Evolutionary conservation across 2,113 vertebrate genomes (phyloP), one percentile per base, ranked within the genome.

Genomic region (Bostrychus sinensis): DNA sequence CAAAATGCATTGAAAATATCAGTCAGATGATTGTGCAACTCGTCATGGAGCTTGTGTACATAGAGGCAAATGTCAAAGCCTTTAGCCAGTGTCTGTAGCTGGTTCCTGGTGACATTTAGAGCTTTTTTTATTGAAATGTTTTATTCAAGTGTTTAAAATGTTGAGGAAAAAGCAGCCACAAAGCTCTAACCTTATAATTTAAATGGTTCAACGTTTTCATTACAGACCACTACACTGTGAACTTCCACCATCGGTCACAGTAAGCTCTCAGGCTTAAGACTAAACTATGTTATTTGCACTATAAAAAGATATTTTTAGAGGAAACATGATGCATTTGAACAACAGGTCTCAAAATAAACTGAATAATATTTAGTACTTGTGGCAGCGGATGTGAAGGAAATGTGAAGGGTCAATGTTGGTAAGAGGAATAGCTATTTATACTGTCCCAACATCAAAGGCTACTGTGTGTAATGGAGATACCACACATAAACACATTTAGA

Each of bases 41-140:
- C 66, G 30, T 41, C 25, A 41, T 50, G 42, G 30, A 68, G 32
- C 11, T 30, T 3, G 10, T 38, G 25, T 55, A 58, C 22, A 1
- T 43, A 17, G 1, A 32, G 62, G 65, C 60, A 79, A 75, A 86
- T 77, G 72, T 72, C 75, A 75, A 0, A 48, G 41, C 59, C 70
- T 53, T 86, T 72, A 72, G 26, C 66, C 61, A 71, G 32, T 71
- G 80, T 69, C 58, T 54, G 60, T 30, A 19, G 26, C 69, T 38
- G 3, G 10, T 39, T 67, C 30, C 58, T 42, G 14, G 62, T 61
- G 61, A 72, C 66, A 72, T 81, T 81, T 71, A 63, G 28, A 17
- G 57, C 56, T 34, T 72, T 70, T 75, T 41, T 70, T 56, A 66
- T 42, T 36, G 26, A 30, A 68, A 71, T 80, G 41, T 66, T 72